phyloP scores from a whole-genome alignment of 1,140 invertebrate genomes.

The Sinonovacula constricta region DNA sequence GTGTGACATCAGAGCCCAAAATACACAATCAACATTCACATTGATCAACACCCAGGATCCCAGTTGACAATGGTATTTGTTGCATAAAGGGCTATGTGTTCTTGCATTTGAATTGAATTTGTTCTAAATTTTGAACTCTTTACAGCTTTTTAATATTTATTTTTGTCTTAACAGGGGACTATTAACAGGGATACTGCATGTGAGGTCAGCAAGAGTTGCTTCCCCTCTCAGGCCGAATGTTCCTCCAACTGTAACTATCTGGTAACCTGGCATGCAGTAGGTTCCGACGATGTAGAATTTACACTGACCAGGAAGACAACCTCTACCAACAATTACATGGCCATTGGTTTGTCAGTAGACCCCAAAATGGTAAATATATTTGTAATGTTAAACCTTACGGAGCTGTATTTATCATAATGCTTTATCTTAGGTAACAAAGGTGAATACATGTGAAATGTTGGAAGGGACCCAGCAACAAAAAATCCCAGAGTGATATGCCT shows the following conservation, averaged over 20 bases:
- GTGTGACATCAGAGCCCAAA: too few species aligned
- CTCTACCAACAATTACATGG: constrained; percentile 14
- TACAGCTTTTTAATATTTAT: too few species aligned
- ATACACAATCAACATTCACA: too few species aligned
- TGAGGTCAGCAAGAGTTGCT: constrained; percentile 19
- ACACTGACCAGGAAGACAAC: constrained; percentile 16
- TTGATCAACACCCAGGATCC: too few species aligned
- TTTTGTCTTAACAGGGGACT: background rate
- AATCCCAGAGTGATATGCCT: too few species aligned
- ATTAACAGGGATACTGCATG: constrained; percentile 25
- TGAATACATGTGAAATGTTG: too few species aligned
- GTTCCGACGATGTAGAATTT: constrained; percentile 26
- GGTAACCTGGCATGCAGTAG: constrained; percentile 3
- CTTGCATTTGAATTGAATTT: too few species aligned
- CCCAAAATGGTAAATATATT: constrained; percentile 12
- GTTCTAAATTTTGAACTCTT: too few species aligned
- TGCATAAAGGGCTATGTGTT: too few species aligned
- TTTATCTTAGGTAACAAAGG: too few species aligned
- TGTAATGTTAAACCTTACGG: background rate
- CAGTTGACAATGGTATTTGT: too few species aligned
- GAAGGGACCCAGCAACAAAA: too few species aligned
- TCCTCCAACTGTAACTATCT: constrained; percentile 18
- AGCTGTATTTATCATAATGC: background rate
- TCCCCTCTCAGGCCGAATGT: constrained; percentile 3
- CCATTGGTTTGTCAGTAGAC: constrained; percentile 31